Conservation (phyloP, 2,888 invertebrate genomes). For the Chrysodeixis includens region DNA sequence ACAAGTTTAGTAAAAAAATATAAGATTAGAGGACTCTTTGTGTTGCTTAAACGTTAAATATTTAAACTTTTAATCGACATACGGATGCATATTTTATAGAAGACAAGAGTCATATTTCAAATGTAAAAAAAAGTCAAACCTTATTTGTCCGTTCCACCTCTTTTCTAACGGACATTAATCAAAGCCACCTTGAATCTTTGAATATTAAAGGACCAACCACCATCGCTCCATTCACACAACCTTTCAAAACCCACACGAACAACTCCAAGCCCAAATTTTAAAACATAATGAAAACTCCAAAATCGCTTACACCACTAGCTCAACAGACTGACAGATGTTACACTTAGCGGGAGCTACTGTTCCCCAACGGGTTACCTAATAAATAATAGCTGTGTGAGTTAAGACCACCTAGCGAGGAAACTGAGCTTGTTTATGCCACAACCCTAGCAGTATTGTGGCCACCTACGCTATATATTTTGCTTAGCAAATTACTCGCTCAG, state of each 20-base stretch:
- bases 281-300: constrained; percentile 36
- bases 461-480: constrained; percentile 87
- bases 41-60: too few relatives aligned
- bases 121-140: too few relatives aligned
- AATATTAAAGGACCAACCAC: background rate
- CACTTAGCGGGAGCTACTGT: constrained; percentile 75
- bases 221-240: too few relatives aligned
- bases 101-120: too few relatives aligned
- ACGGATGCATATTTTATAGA: too few relatives aligned
- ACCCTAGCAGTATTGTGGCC: constrained; percentile 83
- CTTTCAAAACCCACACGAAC: background rate
- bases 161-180: too few relatives aligned
- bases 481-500: constrained; percentile 86
- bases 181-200: too few relatives aligned
- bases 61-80: too few relatives aligned
- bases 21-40: too few relatives aligned
- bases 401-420: constrained; percentile 88
- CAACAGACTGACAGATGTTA: constrained; percentile 72
- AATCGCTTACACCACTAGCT: constrained; percentile 52
- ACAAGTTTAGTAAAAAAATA: too few relatives aligned
- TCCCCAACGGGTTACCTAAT: constrained; percentile 79
- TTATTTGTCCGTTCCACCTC: too few relatives aligned
- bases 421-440: constrained; percentile 82
- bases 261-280: background rate
- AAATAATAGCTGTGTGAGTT: constrained; percentile 87